Evolutionary conservation across 2,797 vertebrate genomes (phyloP).

Genomic region (Anguilla megastoma): DNA sequence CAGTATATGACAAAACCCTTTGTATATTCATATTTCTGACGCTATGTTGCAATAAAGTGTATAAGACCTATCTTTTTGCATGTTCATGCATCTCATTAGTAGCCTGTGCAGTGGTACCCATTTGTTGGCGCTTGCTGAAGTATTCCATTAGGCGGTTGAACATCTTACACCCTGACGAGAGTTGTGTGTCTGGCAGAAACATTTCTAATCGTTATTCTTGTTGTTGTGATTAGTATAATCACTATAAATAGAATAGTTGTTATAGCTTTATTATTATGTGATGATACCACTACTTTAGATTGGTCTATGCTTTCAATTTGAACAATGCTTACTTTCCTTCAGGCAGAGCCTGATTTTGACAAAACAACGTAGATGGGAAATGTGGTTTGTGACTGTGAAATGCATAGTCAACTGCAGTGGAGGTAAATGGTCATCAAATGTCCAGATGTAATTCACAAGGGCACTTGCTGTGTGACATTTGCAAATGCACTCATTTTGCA

Average conservation of each 20-base stretch:
- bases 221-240: background rate
- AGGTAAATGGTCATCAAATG: background rate
- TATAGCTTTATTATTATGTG: background rate
- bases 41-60: background rate
- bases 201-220: background rate
- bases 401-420: background rate
- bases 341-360: background rate
- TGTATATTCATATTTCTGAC: background rate
- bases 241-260: background rate
- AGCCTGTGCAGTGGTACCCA: slow-evolving; percentile 3
- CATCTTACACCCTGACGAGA: background rate
- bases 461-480: background rate
- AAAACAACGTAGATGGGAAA: background rate
- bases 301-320: background rate
- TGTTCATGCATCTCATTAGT: slow-evolving; percentile 7
- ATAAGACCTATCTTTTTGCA: slow-evolving; percentile 11
- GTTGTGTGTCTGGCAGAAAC: background rate
- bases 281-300: background rate
- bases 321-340: background rate
- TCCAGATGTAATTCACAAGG: background rate
- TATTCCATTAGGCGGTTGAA: slow-evolving; percentile 12
- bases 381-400: background rate
- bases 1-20: background rate
- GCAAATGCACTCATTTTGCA: background rate
- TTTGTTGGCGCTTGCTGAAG: slow-evolving; percentile 26